Evolutionary conservation across 2,888 invertebrate species (phyloP), one percentile per base, ranked within the genome.

Genomic region (Fragum whitleyi): DNA sequence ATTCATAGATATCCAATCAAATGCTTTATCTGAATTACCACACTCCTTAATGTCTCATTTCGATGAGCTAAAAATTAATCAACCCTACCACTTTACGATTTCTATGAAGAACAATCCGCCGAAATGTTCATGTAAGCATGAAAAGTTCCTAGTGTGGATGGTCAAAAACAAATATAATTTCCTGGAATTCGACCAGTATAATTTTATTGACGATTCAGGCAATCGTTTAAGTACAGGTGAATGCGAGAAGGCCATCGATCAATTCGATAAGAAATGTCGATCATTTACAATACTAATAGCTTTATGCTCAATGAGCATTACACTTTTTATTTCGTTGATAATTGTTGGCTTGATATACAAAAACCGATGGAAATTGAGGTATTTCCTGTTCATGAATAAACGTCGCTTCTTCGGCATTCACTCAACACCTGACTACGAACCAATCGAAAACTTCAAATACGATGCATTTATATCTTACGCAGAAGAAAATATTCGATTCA

Each of bases 381-480:
- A 82, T 61, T 39, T 80, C 2, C 74, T 74, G 28, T 83, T 79
- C 55, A 76, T 79, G 79, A 61, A 77, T 21, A 81, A 72, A 39
- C 57, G 32, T 9, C 77, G 70, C 7, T 79, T 74, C 72, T 53
- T 51, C 6, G 81, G 77, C 2, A 57, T 79, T 53, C 28, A 19
- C 2, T 67, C 29, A 68, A 19, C 65, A 2, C 57, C 42, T 19
- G 23, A 29, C 9, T 67, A 53, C 28, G 61, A 14, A 26, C 65
- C 47, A 9, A 67, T 39, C 5, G 59, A 65, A 61, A 26, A 81
- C n/a, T 85, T 69, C 74, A 70, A 68, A n/a, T 84, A 77, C 70
- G 85, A 89, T 61, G 85, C 76, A 21, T 88, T 88, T 71, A 70
- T 87, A 16, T 84, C 83, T 0, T 87, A 84, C 61, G 74, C 81